A percentile compares a stretch with the other conserved stretches of the same genome.
These are phyloP conservation scores for Conus betulinus DNA, from an alignment of 1,140 invertebrate genomes.

Conservation along the genomic window DNA sequence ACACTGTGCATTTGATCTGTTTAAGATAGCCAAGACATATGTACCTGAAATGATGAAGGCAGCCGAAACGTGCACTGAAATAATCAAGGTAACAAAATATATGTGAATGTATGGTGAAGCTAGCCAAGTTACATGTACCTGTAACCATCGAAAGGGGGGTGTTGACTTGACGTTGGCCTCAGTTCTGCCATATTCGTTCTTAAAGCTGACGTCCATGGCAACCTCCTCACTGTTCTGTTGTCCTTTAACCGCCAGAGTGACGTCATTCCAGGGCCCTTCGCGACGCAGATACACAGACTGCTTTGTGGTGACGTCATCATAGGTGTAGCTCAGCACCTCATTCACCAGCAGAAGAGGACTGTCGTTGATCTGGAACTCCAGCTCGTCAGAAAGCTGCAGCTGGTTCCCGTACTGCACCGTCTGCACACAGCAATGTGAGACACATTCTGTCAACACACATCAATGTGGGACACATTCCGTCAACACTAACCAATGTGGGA, in stretches of 20 bases:
- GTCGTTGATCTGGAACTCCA: not conserved
- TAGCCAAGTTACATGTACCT: not conserved
- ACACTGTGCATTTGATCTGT: too few relatives aligned
- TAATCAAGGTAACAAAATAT: too few relatives aligned
- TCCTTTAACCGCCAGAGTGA: constrained; percentile 1
- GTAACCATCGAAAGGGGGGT: constrained; percentile 22
- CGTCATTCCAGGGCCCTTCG: constrained; percentile 15
- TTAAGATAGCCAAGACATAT: too few relatives aligned
- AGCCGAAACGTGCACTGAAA: too few relatives aligned
- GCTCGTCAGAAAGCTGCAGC: not conserved
- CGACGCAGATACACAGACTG: not conserved
- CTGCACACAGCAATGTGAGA: not conserved
- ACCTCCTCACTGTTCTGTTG: not conserved
- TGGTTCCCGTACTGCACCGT: constrained; percentile 4
- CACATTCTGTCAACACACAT: too few relatives aligned
- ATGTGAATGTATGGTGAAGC: too few relatives aligned
- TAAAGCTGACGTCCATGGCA: not conserved
- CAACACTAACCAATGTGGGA: too few relatives aligned
- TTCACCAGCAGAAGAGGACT: not conserved
- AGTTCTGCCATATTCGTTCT: constrained; percentile 19
- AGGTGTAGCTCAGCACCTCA: not conserved
- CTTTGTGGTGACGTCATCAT: not conserved
- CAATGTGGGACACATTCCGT: too few relatives aligned
- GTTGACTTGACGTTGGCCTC: constrained; percentile 18
- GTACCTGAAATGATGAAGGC: too few relatives aligned